These are phyloP conservation scores for Pagetopsis macropterus DNA, from an alignment of 2,797 vertebrate species.

Conservation along the genomic window DNA sequence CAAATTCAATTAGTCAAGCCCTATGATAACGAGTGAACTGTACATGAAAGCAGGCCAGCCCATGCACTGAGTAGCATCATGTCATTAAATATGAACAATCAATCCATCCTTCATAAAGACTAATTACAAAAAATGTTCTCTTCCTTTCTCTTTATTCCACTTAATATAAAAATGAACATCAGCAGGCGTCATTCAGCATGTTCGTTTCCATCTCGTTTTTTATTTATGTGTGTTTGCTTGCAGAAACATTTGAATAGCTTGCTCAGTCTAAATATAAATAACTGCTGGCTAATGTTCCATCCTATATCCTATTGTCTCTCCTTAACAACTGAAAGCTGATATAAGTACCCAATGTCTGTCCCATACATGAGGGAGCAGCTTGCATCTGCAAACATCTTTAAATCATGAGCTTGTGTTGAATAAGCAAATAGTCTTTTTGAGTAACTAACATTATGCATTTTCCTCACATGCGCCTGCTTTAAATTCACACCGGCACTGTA, in stretches of 20 bases:
- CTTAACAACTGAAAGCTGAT: constrained; percentile 33
- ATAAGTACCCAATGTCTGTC: constrained; percentile 42
- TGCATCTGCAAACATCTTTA: constrained; percentile 56
- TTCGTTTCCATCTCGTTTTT: neutral
- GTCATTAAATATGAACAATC: constrained; percentile 64
- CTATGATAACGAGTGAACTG: constrained; percentile 52
- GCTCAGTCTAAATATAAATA: constrained; percentile 49
- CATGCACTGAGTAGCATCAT: constrained; percentile 1
- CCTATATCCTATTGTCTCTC: constrained; percentile 8
- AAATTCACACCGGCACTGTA: neutral
- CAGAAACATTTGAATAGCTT: constrained; percentile 39
- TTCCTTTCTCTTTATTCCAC: neutral
- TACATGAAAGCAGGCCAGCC: constrained; percentile 43
- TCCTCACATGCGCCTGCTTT: constrained; percentile 25
- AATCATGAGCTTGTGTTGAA: constrained; percentile 55
- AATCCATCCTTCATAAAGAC: constrained; percentile 41
- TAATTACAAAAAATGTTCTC: constrained; percentile 43
- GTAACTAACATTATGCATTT: constrained; percentile 42
- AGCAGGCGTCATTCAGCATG: neutral
- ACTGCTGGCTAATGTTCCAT: constrained; percentile 35
- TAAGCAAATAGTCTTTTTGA: constrained; percentile 45
- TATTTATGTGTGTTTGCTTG: constrained; percentile 17
- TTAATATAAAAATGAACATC: constrained; percentile 37
- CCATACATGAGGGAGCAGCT: constrained; percentile 30
- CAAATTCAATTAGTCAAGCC: constrained; percentile 70